A percentile compares a stretch with the other conserved stretches of the same genome.
phyloP scores from a whole-genome alignment of 2,888 invertebrate species.

The Campoplex nolae region DNA sequence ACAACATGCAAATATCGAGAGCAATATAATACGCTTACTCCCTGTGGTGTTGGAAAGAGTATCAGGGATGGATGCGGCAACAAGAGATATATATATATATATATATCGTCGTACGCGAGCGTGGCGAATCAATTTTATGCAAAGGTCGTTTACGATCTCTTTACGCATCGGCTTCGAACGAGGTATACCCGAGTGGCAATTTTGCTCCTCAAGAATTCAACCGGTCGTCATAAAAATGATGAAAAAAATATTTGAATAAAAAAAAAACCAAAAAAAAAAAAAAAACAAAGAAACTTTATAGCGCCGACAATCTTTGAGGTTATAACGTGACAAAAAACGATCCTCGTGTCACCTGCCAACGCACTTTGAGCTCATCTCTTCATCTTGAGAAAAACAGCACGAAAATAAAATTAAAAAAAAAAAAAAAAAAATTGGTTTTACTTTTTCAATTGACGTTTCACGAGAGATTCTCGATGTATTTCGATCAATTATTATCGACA shows the following conservation, averaged over 20 bases:
- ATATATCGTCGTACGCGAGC: constrained; percentile 61
- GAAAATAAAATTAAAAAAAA: background rate
- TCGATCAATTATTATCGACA: background rate
- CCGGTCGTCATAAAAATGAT: constrained; percentile 37
- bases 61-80: constrained; percentile 32
- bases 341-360: constrained; percentile 64
- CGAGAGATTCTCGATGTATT: background rate
- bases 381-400: background rate
- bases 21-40: constrained; percentile 32
- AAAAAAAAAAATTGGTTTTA: background rate
- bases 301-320: background rate
- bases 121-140: constrained; percentile 78
- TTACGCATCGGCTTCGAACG: constrained; percentile 71
- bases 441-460: background rate
- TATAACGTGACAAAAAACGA: constrained; percentile 30
- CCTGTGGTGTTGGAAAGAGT: constrained; percentile 44
- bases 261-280: background rate
- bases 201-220: constrained; percentile 47
- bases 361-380: background rate
- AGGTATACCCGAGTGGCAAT: constrained; percentile 65
- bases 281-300: constrained; percentile 26
- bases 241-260: constrained; percentile 10
- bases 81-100: constrained; percentile 24
- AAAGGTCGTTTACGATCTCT: constrained; percentile 76
- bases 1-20: constrained; percentile 25